Conservation (phyloP, 1,140 invertebrate genomes). For the Pemphigus obesinymphae region DNA sequence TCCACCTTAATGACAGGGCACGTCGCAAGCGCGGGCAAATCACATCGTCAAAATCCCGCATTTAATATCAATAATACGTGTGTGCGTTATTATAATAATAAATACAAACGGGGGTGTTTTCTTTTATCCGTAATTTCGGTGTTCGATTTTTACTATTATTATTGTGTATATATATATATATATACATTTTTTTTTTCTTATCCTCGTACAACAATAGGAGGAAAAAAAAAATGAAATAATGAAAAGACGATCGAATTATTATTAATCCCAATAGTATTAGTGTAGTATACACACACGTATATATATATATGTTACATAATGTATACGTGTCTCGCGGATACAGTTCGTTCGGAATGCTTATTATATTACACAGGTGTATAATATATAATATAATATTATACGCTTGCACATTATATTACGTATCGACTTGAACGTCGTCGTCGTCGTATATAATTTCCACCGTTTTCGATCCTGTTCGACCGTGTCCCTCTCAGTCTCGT, state of each 20-base stretch:
- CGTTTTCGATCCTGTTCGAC: background rate
- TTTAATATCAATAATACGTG: constrained; percentile 3
- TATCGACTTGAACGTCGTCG: background rate
- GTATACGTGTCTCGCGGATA: background rate
- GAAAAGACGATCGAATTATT: constrained; percentile 22
- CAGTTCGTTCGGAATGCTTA: constrained; percentile 2
- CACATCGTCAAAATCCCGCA: constrained; percentile 27
- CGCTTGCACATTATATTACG: background rate
- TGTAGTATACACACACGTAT: background rate
- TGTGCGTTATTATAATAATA: constrained; percentile 31
- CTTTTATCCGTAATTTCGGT: background rate
- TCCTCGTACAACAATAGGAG: background rate
- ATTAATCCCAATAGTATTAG: no score
- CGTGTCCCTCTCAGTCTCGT: background rate
- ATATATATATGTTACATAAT: background rate
- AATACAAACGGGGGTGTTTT: constrained; percentile 15
- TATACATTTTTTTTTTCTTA: background rate
- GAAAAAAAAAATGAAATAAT: constrained; percentile 5
- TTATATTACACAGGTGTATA: background rate
- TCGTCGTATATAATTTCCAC: background rate
- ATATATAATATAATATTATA: no score
- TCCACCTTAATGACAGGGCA: constrained; percentile 30
- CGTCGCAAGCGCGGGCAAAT: background rate
- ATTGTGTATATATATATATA: no score
- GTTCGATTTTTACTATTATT: background rate